These are phyloP conservation scores for Apteryx mantelli DNA, from an alignment of 2,113 vertebrate species.

Conservation along the genomic window DNA sequence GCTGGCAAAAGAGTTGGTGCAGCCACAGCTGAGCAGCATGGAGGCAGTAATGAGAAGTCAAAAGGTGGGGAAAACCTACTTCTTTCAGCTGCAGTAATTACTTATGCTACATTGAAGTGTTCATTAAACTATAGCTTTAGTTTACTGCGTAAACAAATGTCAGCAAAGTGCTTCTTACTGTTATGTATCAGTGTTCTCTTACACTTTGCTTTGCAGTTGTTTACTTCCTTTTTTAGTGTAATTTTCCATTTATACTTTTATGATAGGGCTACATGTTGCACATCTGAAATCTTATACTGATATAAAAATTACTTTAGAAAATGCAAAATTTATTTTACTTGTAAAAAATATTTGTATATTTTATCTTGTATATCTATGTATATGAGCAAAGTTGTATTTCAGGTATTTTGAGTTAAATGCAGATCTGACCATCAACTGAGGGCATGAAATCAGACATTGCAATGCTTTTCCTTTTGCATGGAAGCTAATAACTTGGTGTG, in stretches of 20 bases:
- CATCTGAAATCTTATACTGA: background rate
- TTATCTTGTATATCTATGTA: no score
- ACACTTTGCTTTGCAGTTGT: background rate
- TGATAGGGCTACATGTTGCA: background rate
- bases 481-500: background rate
- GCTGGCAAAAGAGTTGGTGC: background rate
- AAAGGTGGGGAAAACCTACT: background rate
- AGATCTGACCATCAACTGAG: background rate
- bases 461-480: background rate
- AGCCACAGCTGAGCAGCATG: background rate
- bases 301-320: background rate
- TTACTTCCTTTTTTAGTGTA: background rate
- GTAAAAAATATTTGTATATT: background rate
- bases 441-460: no score
- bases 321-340: background rate
- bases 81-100: no score
- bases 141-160: background rate
- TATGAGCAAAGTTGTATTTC: no score
- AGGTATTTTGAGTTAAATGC: background rate
- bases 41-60: background rate
- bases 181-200: background rate
- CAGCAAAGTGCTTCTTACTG: background rate
- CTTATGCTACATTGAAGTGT: background rate
- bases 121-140: background rate
- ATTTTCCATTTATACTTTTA: background rate